Conservation (phyloP, 2,888 invertebrate genomes). For the Sisyra terminalis region DNA sequence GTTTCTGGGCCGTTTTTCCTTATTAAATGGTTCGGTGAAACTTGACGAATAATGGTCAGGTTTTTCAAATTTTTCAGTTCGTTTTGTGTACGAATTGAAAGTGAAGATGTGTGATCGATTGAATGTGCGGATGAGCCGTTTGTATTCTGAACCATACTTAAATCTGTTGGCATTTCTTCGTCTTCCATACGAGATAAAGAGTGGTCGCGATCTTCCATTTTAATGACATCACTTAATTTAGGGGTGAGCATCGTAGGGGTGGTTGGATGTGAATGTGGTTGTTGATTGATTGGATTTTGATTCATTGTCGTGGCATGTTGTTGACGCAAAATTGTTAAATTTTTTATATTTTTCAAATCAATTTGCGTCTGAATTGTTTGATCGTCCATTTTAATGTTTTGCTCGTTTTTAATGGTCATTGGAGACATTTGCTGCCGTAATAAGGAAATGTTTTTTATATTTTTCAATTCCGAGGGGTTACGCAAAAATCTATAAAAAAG, state of each 20-base stretch:
- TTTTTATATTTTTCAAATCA: constrained; percentile 2
- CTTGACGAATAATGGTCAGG: neutral
- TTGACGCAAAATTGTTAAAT: constrained; percentile 1
- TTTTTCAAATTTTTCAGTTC: constrained; percentile 2
- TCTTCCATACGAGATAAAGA: constrained; percentile 21
- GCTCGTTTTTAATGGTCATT: constrained; percentile 24
- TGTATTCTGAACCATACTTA: constrained; percentile 33
- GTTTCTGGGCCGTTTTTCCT: constrained; percentile 35
- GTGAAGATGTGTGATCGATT: neutral
- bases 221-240: constrained; percentile 23
- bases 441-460: constrained; percentile 66
- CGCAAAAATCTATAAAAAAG: constrained; percentile 58
- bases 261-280: constrained; percentile 14
- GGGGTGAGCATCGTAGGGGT: constrained; percentile 18
- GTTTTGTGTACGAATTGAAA: neutral
- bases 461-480: constrained; percentile 80
- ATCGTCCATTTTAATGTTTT: neutral
- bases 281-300: constrained; percentile 5
- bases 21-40: constrained; percentile 21
- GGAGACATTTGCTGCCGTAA: constrained; percentile 66
- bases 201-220: constrained; percentile 14
- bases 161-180: constrained; percentile 54
- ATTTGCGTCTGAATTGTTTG: constrained; percentile 2
- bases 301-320: constrained; percentile 10
- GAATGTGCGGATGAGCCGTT: neutral